These are phyloP conservation scores for Leiothrix lutea DNA, from an alignment of 2,113 vertebrate genomes.

Conservation along the genomic window DNA sequence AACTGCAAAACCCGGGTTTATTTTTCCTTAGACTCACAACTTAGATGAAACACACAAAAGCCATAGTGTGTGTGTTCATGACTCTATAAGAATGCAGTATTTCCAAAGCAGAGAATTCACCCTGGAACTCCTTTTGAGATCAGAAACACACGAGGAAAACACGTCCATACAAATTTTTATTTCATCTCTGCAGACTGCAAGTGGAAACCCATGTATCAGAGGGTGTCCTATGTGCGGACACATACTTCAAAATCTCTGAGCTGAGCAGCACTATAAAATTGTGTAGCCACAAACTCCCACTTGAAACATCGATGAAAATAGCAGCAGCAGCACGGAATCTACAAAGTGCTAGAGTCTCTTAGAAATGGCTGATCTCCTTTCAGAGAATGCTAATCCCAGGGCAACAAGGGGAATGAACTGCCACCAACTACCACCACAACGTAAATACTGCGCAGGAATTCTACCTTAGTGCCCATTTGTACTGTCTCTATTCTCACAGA, in stretches of 20 bases:
- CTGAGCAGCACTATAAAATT: not conserved
- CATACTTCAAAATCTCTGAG: not conserved
- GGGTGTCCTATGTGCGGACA: not conserved
- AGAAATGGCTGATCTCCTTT: not conserved
- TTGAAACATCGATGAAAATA: not conserved
- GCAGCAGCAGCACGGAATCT: not conserved
- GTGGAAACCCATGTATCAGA: not conserved
- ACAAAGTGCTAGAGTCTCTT: rapidly evolving
- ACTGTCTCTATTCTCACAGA: not conserved
- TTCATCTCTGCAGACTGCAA: not conserved
- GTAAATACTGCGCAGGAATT: not conserved
- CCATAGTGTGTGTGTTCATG: not conserved
- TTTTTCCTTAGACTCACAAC: not conserved
- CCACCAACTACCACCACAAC: not conserved
- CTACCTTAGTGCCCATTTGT: not conserved
- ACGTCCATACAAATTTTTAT: not conserved
- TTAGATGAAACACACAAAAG: not conserved
- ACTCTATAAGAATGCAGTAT: not conserved
- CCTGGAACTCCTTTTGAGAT: not conserved
- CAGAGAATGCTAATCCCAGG: not conserved
- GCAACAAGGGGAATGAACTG: not conserved
- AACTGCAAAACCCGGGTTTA: not conserved
- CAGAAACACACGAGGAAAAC: not conserved
- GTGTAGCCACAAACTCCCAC: not conserved
- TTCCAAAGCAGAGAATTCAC: not conserved